These are phyloP conservation scores for Tolmerus cingulatus DNA, from an alignment of 2,888 invertebrate species.

Conservation along the genomic window DNA sequence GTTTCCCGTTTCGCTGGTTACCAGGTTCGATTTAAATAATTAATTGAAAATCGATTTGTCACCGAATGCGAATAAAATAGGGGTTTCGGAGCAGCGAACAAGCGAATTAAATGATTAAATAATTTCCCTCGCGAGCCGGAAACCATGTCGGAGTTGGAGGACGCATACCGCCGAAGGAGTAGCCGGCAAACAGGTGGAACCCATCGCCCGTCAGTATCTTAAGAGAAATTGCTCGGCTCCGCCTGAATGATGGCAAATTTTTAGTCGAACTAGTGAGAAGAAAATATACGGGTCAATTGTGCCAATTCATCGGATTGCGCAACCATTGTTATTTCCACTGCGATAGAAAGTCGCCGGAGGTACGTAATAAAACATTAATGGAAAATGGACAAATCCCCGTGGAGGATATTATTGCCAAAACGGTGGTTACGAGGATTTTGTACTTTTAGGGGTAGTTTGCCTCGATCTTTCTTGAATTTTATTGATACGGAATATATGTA, in stretches of 20 bases:
- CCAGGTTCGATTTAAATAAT: constrained; percentile 21
- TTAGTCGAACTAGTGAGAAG: background rate
- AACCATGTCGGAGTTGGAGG: background rate
- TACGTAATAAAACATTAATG: background rate
- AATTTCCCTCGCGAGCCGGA: background rate
- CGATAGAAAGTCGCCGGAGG: background rate
- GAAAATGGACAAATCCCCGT: background rate
- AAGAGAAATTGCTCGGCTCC: background rate
- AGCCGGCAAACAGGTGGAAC: background rate
- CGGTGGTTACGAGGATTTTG: background rate
- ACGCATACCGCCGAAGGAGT: background rate
- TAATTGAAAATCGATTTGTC: constrained; percentile 36
- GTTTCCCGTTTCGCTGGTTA: background rate
- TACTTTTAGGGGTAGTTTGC: background rate
- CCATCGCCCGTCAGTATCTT: background rate
- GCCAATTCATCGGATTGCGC: background rate
- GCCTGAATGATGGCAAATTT: background rate
- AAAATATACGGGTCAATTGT: background rate
- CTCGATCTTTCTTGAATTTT: background rate
- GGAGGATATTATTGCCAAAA: background rate
- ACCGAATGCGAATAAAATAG: constrained; percentile 15
- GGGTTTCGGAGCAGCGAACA: background rate
- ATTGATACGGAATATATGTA: background rate
- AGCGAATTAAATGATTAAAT: constrained; percentile 16
- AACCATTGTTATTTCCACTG: background rate